Percentiles rank a stretch among this genome's conserved stretches.
These are phyloP conservation scores for Zophobas atratus DNA, from an alignment of 1,140 invertebrate genomes.

Conservation along the genomic window DNA sequence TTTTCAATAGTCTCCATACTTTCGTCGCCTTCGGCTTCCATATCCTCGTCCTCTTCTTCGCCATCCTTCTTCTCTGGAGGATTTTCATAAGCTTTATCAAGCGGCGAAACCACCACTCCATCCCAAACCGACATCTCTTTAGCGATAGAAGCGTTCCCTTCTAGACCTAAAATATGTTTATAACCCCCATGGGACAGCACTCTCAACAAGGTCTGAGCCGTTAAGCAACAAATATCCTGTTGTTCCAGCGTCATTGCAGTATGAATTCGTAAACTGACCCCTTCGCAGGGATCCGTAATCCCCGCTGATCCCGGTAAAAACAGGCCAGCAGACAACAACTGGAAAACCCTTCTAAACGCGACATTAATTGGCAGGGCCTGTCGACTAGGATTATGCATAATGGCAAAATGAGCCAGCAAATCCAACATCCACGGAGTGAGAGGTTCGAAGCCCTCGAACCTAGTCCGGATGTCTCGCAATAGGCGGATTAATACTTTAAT, in stretches of 20 bases:
- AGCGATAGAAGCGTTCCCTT: slow-evolving; percentile 80
- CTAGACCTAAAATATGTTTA: slow-evolving; percentile 88
- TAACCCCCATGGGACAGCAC: slow-evolving; percentile 94
- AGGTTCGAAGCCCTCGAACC: slow-evolving; percentile 92
- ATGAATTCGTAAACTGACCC: slow-evolving; percentile 90
- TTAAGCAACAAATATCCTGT: slow-evolving; percentile 94
- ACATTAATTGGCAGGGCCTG: slow-evolving; percentile 94
- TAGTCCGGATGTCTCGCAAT: slow-evolving; percentile 88
- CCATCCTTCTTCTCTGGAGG: slow-evolving; percentile 71
- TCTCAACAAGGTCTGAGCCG: slow-evolving; percentile 88
- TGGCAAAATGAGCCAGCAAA: slow-evolving; percentile 94
- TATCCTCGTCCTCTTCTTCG: slow-evolving; percentile 71
- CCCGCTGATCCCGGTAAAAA: slow-evolving; percentile 96
- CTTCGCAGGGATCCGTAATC: slow-evolving; percentile 95
- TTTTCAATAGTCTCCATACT: slow-evolving; percentile 65
- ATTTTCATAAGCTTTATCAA: slow-evolving; percentile 91
- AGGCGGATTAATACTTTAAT: slow-evolving; percentile 96
- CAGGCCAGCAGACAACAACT: slow-evolving; percentile 93
- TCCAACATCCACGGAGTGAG: slow-evolving; percentile 98
- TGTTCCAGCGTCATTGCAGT: slow-evolving; percentile 94
- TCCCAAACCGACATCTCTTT: slow-evolving; percentile 94
- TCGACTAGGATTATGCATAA: slow-evolving; percentile 95
- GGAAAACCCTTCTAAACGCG: slow-evolving; percentile 89
- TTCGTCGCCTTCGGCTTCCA: slow-evolving; percentile 71
- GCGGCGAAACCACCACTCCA: slow-evolving; percentile 93